These are phyloP conservation scores for Tauraco erythrolophus DNA, from an alignment of 2,113 vertebrate species.

Conservation along the genomic window DNA sequence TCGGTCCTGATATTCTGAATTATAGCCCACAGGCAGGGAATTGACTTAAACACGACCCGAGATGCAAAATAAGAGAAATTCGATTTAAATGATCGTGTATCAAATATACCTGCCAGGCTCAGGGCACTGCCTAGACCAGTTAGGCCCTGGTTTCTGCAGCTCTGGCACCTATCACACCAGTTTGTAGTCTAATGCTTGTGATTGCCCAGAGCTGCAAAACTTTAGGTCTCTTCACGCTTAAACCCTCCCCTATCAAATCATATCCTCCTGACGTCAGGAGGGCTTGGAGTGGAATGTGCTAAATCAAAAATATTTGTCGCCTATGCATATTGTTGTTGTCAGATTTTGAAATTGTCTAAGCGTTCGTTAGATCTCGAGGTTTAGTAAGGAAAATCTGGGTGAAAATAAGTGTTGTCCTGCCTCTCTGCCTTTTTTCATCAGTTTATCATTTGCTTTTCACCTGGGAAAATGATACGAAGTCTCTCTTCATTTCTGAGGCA, in stretches of 20 bases:
- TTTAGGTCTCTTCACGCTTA: not conserved
- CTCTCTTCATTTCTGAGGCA: not conserved
- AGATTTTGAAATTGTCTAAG: not conserved
- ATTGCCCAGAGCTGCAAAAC: not conserved
- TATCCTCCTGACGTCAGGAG: not conserved
- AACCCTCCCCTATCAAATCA: not conserved
- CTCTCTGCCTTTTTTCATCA: not conserved
- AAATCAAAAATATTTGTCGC: not conserved
- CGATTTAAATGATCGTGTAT: not conserved
- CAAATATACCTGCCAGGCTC: not conserved
- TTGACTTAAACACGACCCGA: not conserved
- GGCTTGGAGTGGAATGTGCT: not conserved
- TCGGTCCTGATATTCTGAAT: not conserved
- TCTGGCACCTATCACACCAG: not conserved
- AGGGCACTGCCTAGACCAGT: not conserved
- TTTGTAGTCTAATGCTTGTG: not conserved
- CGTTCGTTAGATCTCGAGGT: not conserved
- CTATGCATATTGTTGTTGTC: fast-evolving
- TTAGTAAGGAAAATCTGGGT: not conserved
- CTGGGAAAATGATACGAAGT: not conserved
- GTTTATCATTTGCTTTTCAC: not conserved
- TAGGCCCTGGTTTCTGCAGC: not conserved
- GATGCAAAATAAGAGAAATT: not conserved
- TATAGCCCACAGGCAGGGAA: not conserved
- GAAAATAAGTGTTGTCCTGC: not conserved